Evolutionary conservation across 2,113 vertebrate species (phyloP).

Genomic region (Colius striatus): DNA sequence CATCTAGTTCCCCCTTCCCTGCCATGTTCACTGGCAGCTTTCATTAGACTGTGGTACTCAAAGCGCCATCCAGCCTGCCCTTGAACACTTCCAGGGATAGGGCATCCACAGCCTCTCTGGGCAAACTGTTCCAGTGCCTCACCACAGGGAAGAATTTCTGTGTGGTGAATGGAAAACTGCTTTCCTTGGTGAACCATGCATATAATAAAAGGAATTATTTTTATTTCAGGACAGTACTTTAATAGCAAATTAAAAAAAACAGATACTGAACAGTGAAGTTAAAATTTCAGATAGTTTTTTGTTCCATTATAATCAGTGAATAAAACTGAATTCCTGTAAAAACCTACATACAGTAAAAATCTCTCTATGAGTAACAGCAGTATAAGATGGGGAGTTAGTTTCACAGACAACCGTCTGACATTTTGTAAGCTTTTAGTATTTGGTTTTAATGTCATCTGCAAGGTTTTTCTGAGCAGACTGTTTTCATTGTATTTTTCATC

Average conservation of each 20-base stretch:
- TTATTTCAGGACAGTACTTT: background rate
- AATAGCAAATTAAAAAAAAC: background rate
- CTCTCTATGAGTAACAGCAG: background rate
- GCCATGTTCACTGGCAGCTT: no score
- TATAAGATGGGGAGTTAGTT: background rate
- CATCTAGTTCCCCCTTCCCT: no score
- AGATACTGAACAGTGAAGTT: background rate
- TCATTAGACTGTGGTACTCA: no score
- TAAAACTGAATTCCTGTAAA: background rate
- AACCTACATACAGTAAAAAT: background rate
- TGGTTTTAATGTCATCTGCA: background rate
- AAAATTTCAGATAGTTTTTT: background rate
- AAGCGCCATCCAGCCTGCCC: no score
- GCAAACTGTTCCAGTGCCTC: no score
- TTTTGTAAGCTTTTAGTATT: background rate
- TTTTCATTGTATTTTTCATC: background rate
- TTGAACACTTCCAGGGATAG: no score
- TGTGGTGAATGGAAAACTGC: background rate
- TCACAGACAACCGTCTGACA: background rate
- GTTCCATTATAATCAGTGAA: background rate
- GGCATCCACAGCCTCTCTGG: no score
- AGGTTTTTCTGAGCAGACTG: background rate
- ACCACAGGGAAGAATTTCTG: no score
- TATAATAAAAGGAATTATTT: background rate
- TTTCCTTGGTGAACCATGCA: background rate